A percentile compares a stretch with the other conserved stretches of the same genome.
phyloP scores from a whole-genome alignment of 2,797 vertebrate genomes.

The Xenops minutus region DNA sequence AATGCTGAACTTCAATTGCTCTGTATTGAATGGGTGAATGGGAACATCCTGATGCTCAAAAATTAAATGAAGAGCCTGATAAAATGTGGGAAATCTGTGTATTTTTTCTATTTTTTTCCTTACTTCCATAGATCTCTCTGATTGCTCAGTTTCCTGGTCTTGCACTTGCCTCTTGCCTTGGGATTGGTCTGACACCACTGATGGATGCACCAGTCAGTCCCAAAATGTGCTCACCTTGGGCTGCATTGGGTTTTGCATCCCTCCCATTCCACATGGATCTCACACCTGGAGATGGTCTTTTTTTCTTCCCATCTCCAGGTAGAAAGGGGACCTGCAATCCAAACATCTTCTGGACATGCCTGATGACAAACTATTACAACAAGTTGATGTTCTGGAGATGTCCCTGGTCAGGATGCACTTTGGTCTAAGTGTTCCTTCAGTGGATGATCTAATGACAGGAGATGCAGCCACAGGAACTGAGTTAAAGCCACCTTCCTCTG shows the following conservation, averaged over 20 bases:
- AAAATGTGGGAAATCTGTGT: not conserved
- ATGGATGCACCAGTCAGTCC: rapidly evolving
- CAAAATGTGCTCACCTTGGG: not conserved
- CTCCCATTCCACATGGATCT: too few relatives aligned
- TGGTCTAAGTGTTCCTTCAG: not conserved
- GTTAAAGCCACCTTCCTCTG: not conserved
- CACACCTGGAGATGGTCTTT: not conserved
- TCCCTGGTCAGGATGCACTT: not conserved
- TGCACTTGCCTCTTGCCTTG: not conserved
- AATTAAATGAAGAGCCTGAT: not conserved
- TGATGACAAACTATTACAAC: rapidly evolving
- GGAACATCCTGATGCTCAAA: rapidly evolving
- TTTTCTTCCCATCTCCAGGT: not conserved
- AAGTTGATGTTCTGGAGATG: rapidly evolving
- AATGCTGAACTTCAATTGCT: not conserved
- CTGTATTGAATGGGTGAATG: not conserved
- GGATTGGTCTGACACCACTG: not conserved
- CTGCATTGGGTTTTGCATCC: rapidly evolving
- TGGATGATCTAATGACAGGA: not conserved
- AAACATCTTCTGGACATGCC: rapidly evolving
- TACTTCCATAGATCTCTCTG: not conserved
- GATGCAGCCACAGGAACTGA: rapidly evolving
- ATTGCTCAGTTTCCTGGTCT: not conserved
- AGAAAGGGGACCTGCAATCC: not conserved
- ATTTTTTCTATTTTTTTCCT: not conserved